A percentile compares a stretch with the other conserved stretches of the same genome.
Evolutionary conservation across 2,113 vertebrate genomes (phyloP).

Genomic region (Diadophis punctatus): DNA sequence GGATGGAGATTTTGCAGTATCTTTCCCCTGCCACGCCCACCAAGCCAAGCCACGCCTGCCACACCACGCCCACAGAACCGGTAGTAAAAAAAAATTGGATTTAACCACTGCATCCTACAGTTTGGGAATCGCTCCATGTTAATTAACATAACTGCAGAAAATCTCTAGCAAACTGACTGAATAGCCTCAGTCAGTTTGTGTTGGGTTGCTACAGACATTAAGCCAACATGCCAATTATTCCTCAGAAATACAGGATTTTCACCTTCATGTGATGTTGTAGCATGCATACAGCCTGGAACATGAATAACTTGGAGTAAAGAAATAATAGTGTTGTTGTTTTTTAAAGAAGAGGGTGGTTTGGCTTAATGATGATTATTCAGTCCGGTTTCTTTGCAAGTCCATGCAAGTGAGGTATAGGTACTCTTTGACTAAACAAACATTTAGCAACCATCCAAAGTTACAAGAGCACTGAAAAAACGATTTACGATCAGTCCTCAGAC

Average conservation of each 20-base stretch:
- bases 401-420: neutral
- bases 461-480: neutral
- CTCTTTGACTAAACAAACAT: neutral
- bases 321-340: neutral
- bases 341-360: neutral
- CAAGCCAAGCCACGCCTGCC: too few relatives aligned
- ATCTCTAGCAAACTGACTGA: neutral
- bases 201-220: neutral
- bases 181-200: neutral
- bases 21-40: too few relatives aligned
- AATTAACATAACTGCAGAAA: neutral
- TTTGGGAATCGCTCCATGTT: neutral
- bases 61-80: too few relatives aligned
- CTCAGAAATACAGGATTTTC: neutral
- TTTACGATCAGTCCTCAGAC: neutral
- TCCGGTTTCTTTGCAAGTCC: neutral
- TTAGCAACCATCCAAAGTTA: neutral
- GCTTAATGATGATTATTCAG: neutral
- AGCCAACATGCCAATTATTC: too few relatives aligned
- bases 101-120: neutral
- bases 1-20: too few relatives aligned
- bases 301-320: neutral
- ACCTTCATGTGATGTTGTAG: neutral
- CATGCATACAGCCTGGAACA: neutral
- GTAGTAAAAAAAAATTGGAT: too few relatives aligned